Percentiles rank a stretch among this genome's conserved stretches.
Conservation (phyloP, 2,888 invertebrate species). For the Pogonocherus hispidulus region DNA sequence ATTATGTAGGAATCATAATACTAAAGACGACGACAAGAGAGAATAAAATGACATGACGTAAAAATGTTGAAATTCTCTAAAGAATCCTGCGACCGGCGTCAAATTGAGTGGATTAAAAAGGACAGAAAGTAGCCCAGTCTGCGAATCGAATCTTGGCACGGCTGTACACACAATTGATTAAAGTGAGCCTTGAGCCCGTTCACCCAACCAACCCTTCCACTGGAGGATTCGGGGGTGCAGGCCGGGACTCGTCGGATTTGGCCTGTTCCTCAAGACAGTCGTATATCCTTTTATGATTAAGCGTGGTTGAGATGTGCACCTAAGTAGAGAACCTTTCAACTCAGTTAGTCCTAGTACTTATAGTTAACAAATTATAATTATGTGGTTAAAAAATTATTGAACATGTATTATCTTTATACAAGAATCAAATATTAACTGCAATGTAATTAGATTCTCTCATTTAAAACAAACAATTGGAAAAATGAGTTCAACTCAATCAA, state of each 20-base stretch:
- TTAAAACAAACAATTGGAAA: no score
- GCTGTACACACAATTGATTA: constrained; percentile 63
- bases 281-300: no score
- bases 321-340: no score
- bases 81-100: constrained; percentile 34
- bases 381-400: background rate
- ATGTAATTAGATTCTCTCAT: no score
- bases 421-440: no score
- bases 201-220: constrained; percentile 47
- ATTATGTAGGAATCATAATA: constrained; percentile 9
- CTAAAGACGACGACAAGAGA: background rate
- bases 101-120: constrained; percentile 56
- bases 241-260: constrained; percentile 20
- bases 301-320: no score
- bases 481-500: no score
- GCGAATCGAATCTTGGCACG: constrained; percentile 58
- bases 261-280: background rate
- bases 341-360: no score
- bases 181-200: constrained; percentile 53
- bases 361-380: background rate
- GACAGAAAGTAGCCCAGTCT: constrained; percentile 53
- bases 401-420: background rate
- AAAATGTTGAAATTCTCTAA: constrained; percentile 20
- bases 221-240: constrained; percentile 23
- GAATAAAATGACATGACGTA: constrained; percentile 13